A percentile compares a stretch with the other conserved stretches of the same genome.
Evolutionary conservation across 2,797 vertebrate genomes (phyloP).

Genomic region (Danio albolineatus): DNA sequence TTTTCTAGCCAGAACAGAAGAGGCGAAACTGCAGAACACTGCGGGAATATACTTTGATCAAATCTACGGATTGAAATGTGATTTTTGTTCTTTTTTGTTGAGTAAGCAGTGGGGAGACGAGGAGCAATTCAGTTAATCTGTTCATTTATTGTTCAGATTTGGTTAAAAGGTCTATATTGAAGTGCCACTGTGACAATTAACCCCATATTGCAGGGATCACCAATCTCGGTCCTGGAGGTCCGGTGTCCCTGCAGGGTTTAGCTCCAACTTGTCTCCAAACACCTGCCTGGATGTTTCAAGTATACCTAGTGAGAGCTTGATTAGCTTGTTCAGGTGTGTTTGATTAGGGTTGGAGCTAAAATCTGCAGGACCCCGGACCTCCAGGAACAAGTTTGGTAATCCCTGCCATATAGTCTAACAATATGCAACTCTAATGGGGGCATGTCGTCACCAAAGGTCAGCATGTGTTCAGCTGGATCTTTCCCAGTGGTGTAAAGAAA

Average conservation of each 20-base stretch:
- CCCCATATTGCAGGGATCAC: too few relatives aligned
- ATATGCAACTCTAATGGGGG: background rate
- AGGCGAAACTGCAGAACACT: background rate
- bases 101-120: background rate
- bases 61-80: background rate
- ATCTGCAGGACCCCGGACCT: too few relatives aligned
- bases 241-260: too few relatives aligned
- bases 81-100: background rate
- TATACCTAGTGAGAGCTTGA: too few relatives aligned
- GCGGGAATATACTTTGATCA: background rate
- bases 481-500: too few relatives aligned
- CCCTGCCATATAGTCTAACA: background rate
- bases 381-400: too few relatives aligned
- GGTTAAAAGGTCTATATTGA: background rate
- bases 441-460: background rate
- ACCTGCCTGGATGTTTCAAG: too few relatives aligned
- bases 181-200: background rate
- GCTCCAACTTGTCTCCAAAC: too few relatives aligned
- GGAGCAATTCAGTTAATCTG: background rate
- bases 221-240: too few relatives aligned
- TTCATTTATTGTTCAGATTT: background rate
- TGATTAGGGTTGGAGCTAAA: too few relatives aligned
- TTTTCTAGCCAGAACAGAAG: slow-evolving; percentile 17
- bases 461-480: background rate
- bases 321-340: too few relatives aligned